phyloP scores from a whole-genome alignment of 1,140 invertebrate genomes.

The Euura lappo region DNA sequence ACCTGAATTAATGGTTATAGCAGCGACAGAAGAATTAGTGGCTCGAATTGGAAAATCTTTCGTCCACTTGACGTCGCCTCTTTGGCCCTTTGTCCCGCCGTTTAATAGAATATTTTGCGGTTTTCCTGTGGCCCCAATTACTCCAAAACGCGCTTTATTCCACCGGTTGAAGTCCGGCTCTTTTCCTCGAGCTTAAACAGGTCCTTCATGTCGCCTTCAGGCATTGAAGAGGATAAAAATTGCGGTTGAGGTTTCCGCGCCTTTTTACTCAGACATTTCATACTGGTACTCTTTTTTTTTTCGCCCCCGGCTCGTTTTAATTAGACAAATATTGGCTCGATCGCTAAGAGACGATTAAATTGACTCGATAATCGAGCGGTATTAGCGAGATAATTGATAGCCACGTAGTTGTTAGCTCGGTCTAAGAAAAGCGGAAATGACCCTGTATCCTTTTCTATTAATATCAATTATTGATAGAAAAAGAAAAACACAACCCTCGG shows the following conservation, averaged over 20 bases:
- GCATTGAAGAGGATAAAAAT: not conserved
- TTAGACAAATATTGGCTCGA: not conserved
- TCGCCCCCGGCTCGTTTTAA: not conserved
- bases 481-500: not conserved
- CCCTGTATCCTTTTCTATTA: no score
- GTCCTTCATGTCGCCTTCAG: not conserved
- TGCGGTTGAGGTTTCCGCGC: not conserved
- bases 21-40: no score
- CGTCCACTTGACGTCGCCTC: no score
- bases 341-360: not conserved
- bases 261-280: not conserved
- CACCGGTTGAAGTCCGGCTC: not conserved
- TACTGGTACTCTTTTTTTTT: not conserved
- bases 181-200: not conserved
- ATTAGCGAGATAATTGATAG: no score
- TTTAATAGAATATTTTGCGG: no score
- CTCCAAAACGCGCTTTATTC: slow-evolving; percentile 1
- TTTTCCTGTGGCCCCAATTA: not conserved
- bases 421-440: no score
- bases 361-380: not conserved
- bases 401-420: no score
- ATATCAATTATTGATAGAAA: no score
- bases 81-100: no score
- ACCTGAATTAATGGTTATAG: no score
- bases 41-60: no score